phyloP scores from a whole-genome alignment of 2,113 vertebrate genomes.

The Recurvirostra avosetta region DNA sequence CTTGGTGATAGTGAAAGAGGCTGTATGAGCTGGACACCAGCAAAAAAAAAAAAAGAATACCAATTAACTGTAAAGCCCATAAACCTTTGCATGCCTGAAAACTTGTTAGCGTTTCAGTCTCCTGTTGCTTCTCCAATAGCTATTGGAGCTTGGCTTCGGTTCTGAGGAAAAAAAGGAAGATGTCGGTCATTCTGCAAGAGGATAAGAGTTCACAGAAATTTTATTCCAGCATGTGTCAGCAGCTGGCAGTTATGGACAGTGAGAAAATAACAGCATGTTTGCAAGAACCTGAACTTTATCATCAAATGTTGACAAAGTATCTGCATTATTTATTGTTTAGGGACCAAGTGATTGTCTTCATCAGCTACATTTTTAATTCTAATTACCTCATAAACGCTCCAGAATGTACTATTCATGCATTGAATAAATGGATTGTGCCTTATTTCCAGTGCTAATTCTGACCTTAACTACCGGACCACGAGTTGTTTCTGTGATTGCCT shows the following conservation, averaged over 20 bases:
- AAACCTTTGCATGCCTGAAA: background rate
- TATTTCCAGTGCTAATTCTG: background rate
- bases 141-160: slow-evolving; percentile 41
- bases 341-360: background rate
- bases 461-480: background rate
- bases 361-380: background rate
- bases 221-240: background rate
- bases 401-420: background rate
- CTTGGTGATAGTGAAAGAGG: background rate
- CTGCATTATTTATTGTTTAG: background rate
- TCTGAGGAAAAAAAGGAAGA: slow-evolving; percentile 3
- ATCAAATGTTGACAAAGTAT: background rate
- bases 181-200: background rate
- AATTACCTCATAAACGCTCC: background rate
- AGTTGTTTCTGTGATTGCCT: background rate
- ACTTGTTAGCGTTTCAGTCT: background rate
- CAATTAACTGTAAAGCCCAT: background rate
- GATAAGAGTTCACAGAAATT: background rate
- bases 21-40: background rate
- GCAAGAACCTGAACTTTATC: background rate
- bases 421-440: fast-evolving
- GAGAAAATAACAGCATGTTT: background rate
- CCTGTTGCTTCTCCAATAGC: background rate
- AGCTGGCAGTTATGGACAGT: background rate
- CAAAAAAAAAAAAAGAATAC: background rate